Evolutionary conservation across 2,888 invertebrate species (phyloP).

Genomic region (Drosophila barbarae): DNA sequence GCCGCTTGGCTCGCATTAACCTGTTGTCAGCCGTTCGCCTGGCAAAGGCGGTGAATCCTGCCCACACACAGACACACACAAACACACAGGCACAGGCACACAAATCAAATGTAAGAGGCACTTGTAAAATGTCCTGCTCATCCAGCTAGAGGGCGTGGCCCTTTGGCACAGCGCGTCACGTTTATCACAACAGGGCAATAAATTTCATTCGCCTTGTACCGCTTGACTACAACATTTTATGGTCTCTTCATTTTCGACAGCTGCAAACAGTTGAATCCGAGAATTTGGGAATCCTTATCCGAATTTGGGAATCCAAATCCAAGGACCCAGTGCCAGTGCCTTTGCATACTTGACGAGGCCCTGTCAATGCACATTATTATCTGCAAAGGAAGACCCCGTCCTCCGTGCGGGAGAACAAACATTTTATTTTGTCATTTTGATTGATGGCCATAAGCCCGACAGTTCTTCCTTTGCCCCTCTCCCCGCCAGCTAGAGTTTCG

Average conservation of each 20-base stretch:
- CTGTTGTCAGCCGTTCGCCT: conserved; percentile 54
- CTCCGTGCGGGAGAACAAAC: conserved; percentile 47
- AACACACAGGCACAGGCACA: conserved; percentile 10
- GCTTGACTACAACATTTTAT: conserved; percentile 47
- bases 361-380: conserved; percentile 58
- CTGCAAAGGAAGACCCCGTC: conserved; percentile 17
- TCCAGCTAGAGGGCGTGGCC: conserved; percentile 46
- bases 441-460: conserved; percentile 71
- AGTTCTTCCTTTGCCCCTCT: conserved; percentile 24
- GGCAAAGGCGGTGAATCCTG: background rate
- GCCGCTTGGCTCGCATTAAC: conserved; percentile 51
- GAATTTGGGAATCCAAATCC: background rate
- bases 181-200: conserved; percentile 74
- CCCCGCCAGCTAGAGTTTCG: background rate
- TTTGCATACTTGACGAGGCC: conserved; percentile 47
- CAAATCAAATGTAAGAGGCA: conserved; percentile 56
- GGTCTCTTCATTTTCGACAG: conserved; percentile 53
- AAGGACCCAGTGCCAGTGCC: conserved; percentile 22
- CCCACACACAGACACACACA: conserved; percentile 4
- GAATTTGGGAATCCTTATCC: background rate
- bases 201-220: conserved; percentile 59
- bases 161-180: conserved; percentile 55
- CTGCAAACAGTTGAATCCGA: conserved; percentile 44
- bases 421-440: conserved; percentile 72
- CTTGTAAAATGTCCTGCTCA: conserved; percentile 45